Base-by-base conservation (phyloP, 2,888 invertebrate species). In the Heliconius erato region DNA sequence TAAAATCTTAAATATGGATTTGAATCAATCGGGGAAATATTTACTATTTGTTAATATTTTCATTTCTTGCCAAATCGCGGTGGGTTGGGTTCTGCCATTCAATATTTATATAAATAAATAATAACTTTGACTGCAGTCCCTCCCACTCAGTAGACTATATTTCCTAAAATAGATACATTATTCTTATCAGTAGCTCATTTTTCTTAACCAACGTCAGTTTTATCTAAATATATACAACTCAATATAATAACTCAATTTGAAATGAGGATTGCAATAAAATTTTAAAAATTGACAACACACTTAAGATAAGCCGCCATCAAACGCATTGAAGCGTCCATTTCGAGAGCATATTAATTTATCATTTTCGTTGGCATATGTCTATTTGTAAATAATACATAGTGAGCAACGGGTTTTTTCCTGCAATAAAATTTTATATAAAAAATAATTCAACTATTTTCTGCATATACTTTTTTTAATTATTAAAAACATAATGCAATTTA, bases 201-300 rank as follows among this genome's bases (percentile, higher is more conserved):
- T n/a, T 12, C n/a, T 40, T 40, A n/a, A 40, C 6, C 6, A 44
- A 26, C 71, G 44, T 44, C n/a, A 44, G 3, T 26, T 7, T 71
- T 71, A 71, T 44, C 71, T 71, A 32, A 11, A 54, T 32, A 32
- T 74, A 32, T 32, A 32, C 3, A 32, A 32, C 32, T 32, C 32
- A 32, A 32, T 32, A 32, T 32, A 32, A 32, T 59, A n/a, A 23
- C 32, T 3, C 54, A 32, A 59, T 19, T 59, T 59, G 40, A 78
- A 71, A 71, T n/a, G n/a, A 40, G 71, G 11, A 44, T 71, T 71
- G 71, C 71, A 14, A 14, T 44, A 65, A 67, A 28, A 44, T 11
- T n/a, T n/a, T 67, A 65, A 78, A 71, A 78, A 67, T 44, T 67
- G 67, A 67, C 78, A 78, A 67, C 28, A 1, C 44, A 78, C 65